Base-by-base conservation (phyloP, 2,888 invertebrate species). In the Drosophila anceps region DNA sequence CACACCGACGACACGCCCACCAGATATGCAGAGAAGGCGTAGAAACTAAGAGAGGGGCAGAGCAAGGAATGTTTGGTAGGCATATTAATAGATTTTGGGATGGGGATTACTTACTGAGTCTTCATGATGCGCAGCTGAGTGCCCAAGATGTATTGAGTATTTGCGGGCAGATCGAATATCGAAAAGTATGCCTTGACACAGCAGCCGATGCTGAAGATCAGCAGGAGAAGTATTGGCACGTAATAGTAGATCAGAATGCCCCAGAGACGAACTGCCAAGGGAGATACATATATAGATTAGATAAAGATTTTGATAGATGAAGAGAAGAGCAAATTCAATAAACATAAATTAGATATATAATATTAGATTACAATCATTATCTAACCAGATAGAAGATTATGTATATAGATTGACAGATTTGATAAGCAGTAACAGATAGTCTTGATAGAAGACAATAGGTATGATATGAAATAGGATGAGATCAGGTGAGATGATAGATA, bases 211-310 rank as follows among this genome's bases (percentile, higher is more conserved):
- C 91, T 86, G 15, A 90, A 76, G 18, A 72, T 27, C 39, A 91
- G 69, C n/a, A 87, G 74, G 6, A 88, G 13, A 0, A 81, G 15
- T n/a, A 91, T 90, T 27, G 91, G 91, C 12, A 58, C 53, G 54
- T 91, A 91, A 12, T 84, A 91, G 43, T 90, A 91, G 18, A 91
- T 75, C 24, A 91, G 33, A 31, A 91, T 88, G 24, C 91, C 91
- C 91, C 91, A 90, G 7, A 91, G 80, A 33, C 91, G 91, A 35
- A 88, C 91, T 91, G 48, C 13, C 84, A 78, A 6, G 1, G 0
- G 27, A 37, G 27, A 7, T 0, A n/a, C n/a, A 31, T 4, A 10
- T 6, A 50, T 48, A 4, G 29, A 29, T 29, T 12, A 50, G 29
- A 31, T 24, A 46, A 0, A 18, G 10, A 12, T 9, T 9, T 8